Evolutionary conservation across 2,888 invertebrate species (phyloP).

Genomic region (Heteropelma amictum): DNA sequence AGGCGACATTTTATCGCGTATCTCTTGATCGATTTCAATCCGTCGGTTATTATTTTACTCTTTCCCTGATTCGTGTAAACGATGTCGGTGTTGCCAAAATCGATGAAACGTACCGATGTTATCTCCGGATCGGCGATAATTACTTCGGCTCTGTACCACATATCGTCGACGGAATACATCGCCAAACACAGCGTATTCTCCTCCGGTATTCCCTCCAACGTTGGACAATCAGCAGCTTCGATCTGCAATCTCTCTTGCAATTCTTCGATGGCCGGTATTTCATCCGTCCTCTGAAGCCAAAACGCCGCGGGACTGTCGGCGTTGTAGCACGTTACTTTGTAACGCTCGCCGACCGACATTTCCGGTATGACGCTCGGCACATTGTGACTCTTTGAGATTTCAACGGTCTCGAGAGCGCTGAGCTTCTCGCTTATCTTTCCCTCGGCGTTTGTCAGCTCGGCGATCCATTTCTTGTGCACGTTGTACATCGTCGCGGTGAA

Average conservation of each 20-base stretch:
- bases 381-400: conserved; percentile 69
- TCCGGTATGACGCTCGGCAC: conserved; percentile 62
- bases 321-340: conserved; percentile 83
- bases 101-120: conserved; percentile 87
- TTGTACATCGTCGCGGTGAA: conserved; percentile 80
- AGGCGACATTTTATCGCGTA: conserved; percentile 84
- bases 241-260: conserved; percentile 84
- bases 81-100: conserved; percentile 89
- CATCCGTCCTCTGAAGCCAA: conserved; percentile 84
- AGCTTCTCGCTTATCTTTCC: conserved; percentile 80
- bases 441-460: conserved; percentile 79
- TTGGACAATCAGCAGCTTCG: conserved; percentile 79
- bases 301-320: conserved; percentile 88
- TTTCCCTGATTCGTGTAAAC: conserved; percentile 82
- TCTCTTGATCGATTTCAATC: conserved; percentile 80
- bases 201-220: conserved; percentile 80
- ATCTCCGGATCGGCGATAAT: conserved; percentile 88
- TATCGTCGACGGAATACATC: conserved; percentile 88
- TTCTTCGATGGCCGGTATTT: conserved; percentile 80
- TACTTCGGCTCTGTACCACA: conserved; percentile 95
- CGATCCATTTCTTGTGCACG: conserved; percentile 81
- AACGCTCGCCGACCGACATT: conserved; percentile 64
- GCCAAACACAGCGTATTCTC: conserved; percentile 86
- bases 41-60: conserved; percentile 82
- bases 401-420: conserved; percentile 66